phyloP scores from a whole-genome alignment of 2,888 invertebrate species.

The Ormyrus nitidulus region DNA sequence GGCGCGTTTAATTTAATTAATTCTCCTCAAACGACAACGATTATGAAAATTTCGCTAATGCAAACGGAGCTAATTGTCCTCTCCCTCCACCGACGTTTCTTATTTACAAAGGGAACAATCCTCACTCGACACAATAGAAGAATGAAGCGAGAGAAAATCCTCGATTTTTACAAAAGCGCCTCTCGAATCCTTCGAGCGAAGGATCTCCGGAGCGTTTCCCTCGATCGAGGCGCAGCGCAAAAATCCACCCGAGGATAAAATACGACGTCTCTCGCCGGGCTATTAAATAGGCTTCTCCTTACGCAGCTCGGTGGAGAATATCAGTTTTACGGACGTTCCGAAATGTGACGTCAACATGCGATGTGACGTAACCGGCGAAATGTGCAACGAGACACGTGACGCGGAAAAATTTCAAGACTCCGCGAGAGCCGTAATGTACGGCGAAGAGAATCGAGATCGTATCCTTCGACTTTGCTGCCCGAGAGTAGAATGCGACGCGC shows the following conservation, averaged over 20 bases:
- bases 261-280: slow-evolving; percentile 28
- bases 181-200: slow-evolving; percentile 39
- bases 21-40: too few relatives aligned
- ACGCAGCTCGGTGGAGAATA: slow-evolving; percentile 6
- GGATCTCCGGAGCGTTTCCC: neutral
- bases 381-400: slow-evolving; percentile 33
- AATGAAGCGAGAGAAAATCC: too few relatives aligned
- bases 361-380: slow-evolving; percentile 40
- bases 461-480: neutral
- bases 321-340: slow-evolving; percentile 26
- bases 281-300: slow-evolving; percentile 16
- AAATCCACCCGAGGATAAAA: slow-evolving; percentile 29
- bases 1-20: too few relatives aligned
- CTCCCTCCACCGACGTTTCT: too few relatives aligned
- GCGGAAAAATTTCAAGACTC: slow-evolving; percentile 41
- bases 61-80: too few relatives aligned
- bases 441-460: slow-evolving; percentile 13
- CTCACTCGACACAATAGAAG: too few relatives aligned
- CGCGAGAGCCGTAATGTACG: neutral
- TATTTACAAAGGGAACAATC: too few relatives aligned
- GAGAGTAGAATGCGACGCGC: too few relatives aligned
- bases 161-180: slow-evolving; percentile 4
- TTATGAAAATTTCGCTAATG: too few relatives aligned
- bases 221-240: neutral
- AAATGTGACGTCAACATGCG: slow-evolving; percentile 20